phyloP scores from a whole-genome alignment of 2,888 invertebrate genomes.

The Tenthredo notha region DNA sequence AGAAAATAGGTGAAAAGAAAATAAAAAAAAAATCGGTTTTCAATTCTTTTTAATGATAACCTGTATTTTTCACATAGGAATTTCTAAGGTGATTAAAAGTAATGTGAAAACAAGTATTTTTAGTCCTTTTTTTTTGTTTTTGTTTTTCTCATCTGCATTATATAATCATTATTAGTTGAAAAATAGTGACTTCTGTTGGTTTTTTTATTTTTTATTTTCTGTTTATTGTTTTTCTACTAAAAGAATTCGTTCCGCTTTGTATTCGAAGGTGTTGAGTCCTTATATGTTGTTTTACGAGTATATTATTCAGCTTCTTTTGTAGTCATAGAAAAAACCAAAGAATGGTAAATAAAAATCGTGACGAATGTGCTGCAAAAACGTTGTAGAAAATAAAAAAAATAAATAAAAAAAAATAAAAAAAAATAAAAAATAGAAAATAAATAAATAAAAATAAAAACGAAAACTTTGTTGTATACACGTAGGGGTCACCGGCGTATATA shows the following conservation, averaged over 20 bases:
- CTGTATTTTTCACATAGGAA: too few species aligned
- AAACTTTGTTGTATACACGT: conserved; percentile 1
- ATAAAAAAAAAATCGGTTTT: too few species aligned
- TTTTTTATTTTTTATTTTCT: neutral
- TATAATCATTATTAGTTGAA: neutral
- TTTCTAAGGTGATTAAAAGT: too few species aligned
- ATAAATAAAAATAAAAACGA: neutral
- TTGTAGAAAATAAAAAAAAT: neutral
- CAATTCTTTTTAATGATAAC: too few species aligned
- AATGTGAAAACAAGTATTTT: too few species aligned
- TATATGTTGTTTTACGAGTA: neutral
- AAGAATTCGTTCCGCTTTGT: neutral
- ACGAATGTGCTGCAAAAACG: neutral
- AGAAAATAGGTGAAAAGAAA: too few species aligned
- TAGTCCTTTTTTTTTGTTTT: too few species aligned
- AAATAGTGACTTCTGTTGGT: neutral
- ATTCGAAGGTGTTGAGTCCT: neutral
- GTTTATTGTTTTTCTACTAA: neutral
- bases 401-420: neutral
- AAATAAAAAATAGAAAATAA: neutral
- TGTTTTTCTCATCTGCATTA: too few species aligned
- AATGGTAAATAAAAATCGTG: conserved; percentile 27
- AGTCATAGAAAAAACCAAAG: neutral
- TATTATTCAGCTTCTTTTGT: neutral
- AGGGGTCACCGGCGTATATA: conserved; percentile 14